Evolutionary conservation across 2,797 vertebrate species (phyloP), one percentile per base, ranked within the genome.

Genomic region (Enteromius argenteus): DNA sequence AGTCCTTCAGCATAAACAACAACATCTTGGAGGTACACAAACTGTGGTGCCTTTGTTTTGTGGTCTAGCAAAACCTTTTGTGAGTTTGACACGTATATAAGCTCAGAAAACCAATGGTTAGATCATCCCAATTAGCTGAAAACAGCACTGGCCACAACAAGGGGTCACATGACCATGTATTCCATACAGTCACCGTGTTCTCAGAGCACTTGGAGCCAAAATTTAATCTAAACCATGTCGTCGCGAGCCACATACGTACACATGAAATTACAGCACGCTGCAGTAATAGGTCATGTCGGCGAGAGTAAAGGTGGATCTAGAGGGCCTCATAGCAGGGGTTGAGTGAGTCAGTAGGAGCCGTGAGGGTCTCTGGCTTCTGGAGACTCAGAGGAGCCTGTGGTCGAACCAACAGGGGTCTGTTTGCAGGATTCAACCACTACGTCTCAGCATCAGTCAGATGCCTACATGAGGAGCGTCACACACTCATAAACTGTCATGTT

Each of bases 101-200:
- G 74, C 51, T 85, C 46, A 60, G 60, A 77, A 79, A 81, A 76
- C 76, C 58, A 66, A 60, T 2, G 17, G 44, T 88, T 81, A 84
- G 74, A 21, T 86, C 84, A 88, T 73, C 32, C 42, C 75, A 84
- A 81, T 86, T 80, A 86, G 56, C 78, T 27, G 44, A 68, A 69
- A 53, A 58, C 78, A 66, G 79, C 30, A 27, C n/a, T 67, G 75
- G 71, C 88, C 88, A 89, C 86, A 89, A 86, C 72, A 82, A 86
- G 71, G 64, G 37, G 42, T 53, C 56, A 49, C n/a, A 2, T 60
- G 79, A 76, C n/a, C 58, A 46, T 64, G 72, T 75, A 46, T 74
- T 75, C 69, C 58, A 73, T 72, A 73, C 35, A 80, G 60, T 75
- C 69, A 79, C 76, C 30, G 35, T 5, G 64, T 86, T 86, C 83